A percentile compares a stretch with the other conserved stretches of the same genome.
These are phyloP conservation scores for Catostylus mosaicus DNA, from an alignment of 30 jellyfish, hydroid and myxozoan species.

Conservation along the genomic window DNA sequence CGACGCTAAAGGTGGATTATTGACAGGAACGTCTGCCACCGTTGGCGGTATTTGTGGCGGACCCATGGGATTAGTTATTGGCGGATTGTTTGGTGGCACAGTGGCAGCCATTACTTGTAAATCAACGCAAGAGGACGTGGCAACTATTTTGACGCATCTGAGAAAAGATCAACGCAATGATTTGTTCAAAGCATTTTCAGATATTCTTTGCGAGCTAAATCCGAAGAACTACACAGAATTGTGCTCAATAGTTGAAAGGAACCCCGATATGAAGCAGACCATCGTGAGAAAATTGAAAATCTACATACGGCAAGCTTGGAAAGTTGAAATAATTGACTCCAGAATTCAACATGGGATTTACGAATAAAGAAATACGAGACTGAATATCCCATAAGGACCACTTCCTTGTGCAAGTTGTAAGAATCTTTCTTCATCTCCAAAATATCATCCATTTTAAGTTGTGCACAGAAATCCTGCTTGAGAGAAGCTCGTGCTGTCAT, in stretches of 20 bases:
- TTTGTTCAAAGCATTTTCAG: constrained; percentile 53
- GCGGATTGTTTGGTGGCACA: constrained; percentile 84
- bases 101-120: constrained; percentile 82
- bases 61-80: constrained; percentile 73
- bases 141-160: constrained; percentile 54
- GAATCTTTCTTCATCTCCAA: no score
- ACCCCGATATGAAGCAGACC: constrained; percentile 69
- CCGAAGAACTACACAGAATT: constrained; percentile 58
- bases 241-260: constrained; percentile 65
- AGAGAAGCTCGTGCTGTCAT: no score
- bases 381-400: no score
- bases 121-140: constrained; percentile 60
- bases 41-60: constrained; percentile 91
- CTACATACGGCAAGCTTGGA: constrained; percentile 61
- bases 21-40: constrained; percentile 89
- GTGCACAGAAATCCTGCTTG: no score
- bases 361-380: constrained; percentile 11
- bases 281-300: constrained; percentile 42
- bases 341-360: constrained; percentile 60
- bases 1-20: constrained; percentile 73
- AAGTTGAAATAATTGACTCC: constrained; percentile 55
- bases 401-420: no score
- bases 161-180: constrained; percentile 50
- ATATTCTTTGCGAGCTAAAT: constrained; percentile 38
- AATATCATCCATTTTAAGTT: no score